Conservation (phyloP, 23 tunicate species). For the Trididemnum nubilum region DNA sequence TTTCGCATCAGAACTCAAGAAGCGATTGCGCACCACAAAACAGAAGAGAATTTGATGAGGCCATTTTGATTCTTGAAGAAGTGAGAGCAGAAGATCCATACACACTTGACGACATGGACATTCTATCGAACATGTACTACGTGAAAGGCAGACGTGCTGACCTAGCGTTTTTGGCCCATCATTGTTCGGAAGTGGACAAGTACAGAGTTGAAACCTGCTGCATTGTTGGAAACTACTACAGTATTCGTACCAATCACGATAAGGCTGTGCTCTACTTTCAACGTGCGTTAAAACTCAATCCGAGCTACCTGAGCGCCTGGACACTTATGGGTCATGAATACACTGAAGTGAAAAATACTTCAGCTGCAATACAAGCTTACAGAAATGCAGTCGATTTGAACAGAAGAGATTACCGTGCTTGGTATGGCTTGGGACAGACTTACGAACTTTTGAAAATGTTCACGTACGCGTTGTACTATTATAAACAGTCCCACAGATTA, state of each 20-base stretch:
- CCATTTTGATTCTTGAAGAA: conserved; percentile 62
- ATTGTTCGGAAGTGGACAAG: conserved; percentile 89
- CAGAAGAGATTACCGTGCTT: conserved; percentile 87
- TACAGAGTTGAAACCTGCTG: conserved; percentile 93
- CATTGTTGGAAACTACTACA: conserved; percentile 88
- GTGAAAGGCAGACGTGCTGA: conserved; percentile 76
- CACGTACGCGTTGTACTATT: conserved; percentile 72
- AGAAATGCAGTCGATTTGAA: conserved; percentile 93
- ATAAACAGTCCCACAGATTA: conserved; percentile 83
- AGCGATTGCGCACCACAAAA: conserved; percentile 83
- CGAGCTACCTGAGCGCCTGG: conserved; percentile 95
- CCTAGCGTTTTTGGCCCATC: conserved; percentile 80
- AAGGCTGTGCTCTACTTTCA: conserved; percentile 81
- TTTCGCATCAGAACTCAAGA: conserved; percentile 76
- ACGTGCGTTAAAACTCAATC: conserved; percentile 87
- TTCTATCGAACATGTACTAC: conserved; percentile 91
- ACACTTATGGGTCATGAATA: conserved; percentile 98
- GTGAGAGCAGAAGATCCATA: conserved; percentile 72
- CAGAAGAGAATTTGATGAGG: conserved; percentile 82
- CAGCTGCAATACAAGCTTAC: conserved; percentile 96
- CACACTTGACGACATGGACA: conserved; percentile 82
- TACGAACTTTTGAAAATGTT: conserved; percentile 83
- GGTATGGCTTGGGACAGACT: conserved; percentile 99
- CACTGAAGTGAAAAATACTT: conserved; percentile 85
- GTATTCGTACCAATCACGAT: conserved; percentile 67